A percentile compares a stretch with the other conserved stretches of the same genome.
Conservation (phyloP, 2,797 vertebrate genomes). For the Megaceryle alcyon region DNA sequence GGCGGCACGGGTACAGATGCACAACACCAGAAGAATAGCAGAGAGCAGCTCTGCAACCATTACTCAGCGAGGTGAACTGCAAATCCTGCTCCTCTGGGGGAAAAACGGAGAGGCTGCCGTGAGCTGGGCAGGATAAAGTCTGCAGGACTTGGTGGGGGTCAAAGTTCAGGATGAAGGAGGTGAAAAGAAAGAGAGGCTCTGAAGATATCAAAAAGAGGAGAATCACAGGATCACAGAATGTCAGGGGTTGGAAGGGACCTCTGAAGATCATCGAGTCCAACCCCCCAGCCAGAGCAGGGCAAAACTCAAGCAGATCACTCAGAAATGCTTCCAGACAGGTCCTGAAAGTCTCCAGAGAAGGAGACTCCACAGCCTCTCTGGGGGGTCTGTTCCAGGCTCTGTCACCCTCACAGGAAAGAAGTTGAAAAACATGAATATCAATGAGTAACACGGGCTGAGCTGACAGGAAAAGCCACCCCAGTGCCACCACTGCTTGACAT, state of each 20-base stretch:
- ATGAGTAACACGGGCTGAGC: background rate
- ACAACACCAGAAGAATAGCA: background rate
- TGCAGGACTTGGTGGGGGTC: background rate
- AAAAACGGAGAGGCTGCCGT: background rate
- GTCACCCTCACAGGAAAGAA: no score
- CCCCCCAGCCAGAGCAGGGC: no score
- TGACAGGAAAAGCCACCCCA: background rate
- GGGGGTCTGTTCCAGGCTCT: no score
- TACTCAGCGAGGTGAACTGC: background rate
- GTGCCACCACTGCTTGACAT: background rate
- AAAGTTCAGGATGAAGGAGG: background rate
- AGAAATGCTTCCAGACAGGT: no score
- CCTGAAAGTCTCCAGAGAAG: no score
- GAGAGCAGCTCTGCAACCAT: background rate
- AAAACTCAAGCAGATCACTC: no score
- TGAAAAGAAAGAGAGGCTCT: background rate
- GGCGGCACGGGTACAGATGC: background rate
- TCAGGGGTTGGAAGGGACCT: no score
- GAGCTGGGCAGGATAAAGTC: background rate
- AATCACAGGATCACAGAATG: background rate
- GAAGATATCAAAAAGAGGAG: background rate
- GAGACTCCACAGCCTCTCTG: no score
- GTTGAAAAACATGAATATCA: no score
- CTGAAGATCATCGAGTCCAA: no score
- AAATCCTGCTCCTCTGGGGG: constrained; percentile 5